phyloP scores from a whole-genome alignment of 1,140 invertebrate genomes.

The Globodera ellingtonae region DNA sequence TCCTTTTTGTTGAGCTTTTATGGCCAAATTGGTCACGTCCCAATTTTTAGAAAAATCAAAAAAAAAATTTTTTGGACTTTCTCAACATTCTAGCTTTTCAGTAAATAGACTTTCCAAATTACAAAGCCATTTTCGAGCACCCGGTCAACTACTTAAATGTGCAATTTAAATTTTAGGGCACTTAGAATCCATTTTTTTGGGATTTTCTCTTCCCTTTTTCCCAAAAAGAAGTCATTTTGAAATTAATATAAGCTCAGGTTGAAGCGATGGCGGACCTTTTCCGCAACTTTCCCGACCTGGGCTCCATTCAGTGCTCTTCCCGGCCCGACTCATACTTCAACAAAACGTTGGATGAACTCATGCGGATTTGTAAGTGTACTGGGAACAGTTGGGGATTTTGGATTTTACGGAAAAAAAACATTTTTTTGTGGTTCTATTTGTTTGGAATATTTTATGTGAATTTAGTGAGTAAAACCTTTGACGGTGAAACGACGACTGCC shows the following conservation, averaged over 20 bases:
- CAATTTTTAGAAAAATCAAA: too few species aligned
- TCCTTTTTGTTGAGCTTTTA: too few species aligned
- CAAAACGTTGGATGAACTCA: conserved; percentile 39
- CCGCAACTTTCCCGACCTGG: conserved; percentile 36
- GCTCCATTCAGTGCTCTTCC: conserved; percentile 39
- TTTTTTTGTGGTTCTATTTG: background rate
- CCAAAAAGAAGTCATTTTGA: too few species aligned
- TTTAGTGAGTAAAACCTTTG: background rate
- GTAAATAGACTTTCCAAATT: too few species aligned
- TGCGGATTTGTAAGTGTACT: conserved; percentile 31
- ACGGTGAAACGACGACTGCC: conserved; percentile 33
- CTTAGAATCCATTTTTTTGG: too few species aligned
- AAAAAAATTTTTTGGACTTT: background rate
- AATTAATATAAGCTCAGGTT: conserved; percentile 37
- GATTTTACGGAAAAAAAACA: too few species aligned
- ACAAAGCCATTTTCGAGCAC: too few species aligned
- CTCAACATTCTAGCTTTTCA: background rate
- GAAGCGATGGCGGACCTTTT: conserved; percentile 50
- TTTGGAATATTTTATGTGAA: background rate
- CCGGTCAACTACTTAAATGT: too few species aligned
- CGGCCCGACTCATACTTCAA: conserved; percentile 42
- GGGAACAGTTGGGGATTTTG: background rate
- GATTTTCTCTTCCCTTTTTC: too few species aligned
- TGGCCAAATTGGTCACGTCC: too few species aligned
- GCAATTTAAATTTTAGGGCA: too few species aligned